Evolutionary conservation across 1,140 invertebrate genomes (phyloP), one percentile per base, ranked within the genome.

Genomic region (Subanguina moxae): DNA sequence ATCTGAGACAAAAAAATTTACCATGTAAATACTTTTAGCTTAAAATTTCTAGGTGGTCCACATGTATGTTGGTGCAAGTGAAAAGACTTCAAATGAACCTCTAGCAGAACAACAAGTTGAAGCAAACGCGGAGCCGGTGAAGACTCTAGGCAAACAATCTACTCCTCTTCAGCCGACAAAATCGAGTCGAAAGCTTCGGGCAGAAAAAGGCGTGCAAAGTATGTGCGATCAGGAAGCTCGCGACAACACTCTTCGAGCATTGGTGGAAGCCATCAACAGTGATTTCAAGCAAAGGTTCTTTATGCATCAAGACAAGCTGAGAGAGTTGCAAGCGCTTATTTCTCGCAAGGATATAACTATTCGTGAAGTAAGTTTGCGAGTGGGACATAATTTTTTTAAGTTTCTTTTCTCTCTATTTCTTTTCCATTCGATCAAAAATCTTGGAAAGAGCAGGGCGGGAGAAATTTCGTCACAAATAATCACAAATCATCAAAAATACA

Each of bases 211-310:
- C 19, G 28, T 75, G 66, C 23, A 48, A 25, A 59, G 71, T 42
- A 38, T 72, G 43, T 23, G 42, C 25, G 63, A 72, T 59, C 32
- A 9, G 23, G 32, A 72, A 3, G 25, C 27, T 30, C 42, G 11
- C 11, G 62, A 71, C n/a, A 38, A 21, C 21, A 23, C 27, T 25
- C 21, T 59, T 30, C 13, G 25, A 11, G 67, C 64, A n/a, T 48
- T 76, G 42, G 30, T 57, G 15, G 32, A 73, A 32, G 56, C 64
- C 13, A 62, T 72, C n/a, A 65, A 72, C 72, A 58, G 46, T 42
- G 57, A 74, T 27, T 72, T 76, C 15, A 76, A 48, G 42, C 58
- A 76, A 32, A 43, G 73, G n/a, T 52, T 72, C 19, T 72, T 72
- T 32, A 72, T 72, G 71, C 71, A 72, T n/a, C 30, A 71, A 57